Conservation (phyloP, 2,113 vertebrate species). For the Echinops telfairi region DNA sequence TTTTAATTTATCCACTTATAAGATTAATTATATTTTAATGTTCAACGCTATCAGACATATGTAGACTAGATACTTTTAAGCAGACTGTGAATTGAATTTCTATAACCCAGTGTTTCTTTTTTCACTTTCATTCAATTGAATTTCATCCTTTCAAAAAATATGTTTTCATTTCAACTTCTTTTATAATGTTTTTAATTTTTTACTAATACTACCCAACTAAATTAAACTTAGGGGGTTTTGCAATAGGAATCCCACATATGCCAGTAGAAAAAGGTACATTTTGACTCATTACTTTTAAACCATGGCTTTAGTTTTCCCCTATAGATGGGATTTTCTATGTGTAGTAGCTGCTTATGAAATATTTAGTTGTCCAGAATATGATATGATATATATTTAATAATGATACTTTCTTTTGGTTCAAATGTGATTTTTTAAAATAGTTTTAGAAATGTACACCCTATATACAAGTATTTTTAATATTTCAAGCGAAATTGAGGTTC, state of each 20-base stretch:
- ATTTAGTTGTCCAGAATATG: neutral
- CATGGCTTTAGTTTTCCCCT: neutral
- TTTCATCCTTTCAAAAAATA: neutral
- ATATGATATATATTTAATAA: neutral
- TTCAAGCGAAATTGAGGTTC: constrained; percentile 14
- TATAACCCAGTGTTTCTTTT: constrained; percentile 19
- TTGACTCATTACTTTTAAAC: neutral
- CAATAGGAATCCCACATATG: neutral
- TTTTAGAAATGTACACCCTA: constrained; percentile 15
- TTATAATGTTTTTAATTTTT: constrained; percentile 18
- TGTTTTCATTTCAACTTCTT: constrained; percentile 45
- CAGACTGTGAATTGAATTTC: neutral
- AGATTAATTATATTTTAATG: constrained; percentile 17
- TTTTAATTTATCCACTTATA: neutral
- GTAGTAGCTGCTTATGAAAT: neutral
- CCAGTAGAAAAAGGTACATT: neutral
- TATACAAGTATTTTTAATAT: constrained; percentile 8
- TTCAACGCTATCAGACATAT: neutral
- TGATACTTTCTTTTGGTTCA: constrained; percentile 8
- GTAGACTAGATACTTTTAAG: neutral
- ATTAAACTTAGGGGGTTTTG: constrained; percentile 26
- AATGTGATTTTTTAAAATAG: constrained; percentile 24
- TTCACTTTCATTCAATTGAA: constrained; percentile 24
- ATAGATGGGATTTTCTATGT: neutral
- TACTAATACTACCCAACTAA: neutral